Conservation (phyloP, 2,113 vertebrate species). For the Antidorcas marsupialis region DNA sequence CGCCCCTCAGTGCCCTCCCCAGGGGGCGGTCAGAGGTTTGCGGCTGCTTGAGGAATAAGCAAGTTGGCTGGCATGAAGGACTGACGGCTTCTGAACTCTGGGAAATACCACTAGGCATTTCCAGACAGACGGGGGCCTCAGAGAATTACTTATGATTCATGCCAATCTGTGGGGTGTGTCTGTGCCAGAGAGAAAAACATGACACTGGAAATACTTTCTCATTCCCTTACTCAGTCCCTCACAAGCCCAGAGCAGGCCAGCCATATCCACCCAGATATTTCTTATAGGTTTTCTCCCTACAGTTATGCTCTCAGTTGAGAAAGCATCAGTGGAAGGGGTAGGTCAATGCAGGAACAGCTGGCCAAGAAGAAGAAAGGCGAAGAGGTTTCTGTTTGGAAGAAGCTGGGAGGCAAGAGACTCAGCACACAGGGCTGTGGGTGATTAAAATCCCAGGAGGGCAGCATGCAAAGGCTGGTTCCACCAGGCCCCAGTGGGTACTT, state of each 20-base stretch:
- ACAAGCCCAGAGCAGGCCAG: not conserved
- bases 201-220: conserved; percentile 30
- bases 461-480: not conserved
- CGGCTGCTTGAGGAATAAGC: not conserved
- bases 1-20: not conserved
- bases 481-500: rapidly evolving
- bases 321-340: not conserved
- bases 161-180: conserved; percentile 33
- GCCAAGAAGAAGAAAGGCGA: not conserved
- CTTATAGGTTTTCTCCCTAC: not conserved
- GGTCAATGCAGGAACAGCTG: not conserved
- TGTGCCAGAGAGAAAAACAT: conserved; percentile 32
- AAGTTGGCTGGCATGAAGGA: not conserved
- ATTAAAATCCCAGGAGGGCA: not conserved
- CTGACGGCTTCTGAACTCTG: conserved; percentile 20
- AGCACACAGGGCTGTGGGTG: rapidly evolving
- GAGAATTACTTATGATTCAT: conserved; percentile 61
- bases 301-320: not conserved
- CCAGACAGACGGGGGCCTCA: conserved; percentile 51
- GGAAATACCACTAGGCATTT: conserved; percentile 46
- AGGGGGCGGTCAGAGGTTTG: not conserved
- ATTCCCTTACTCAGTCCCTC: not conserved
- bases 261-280: not conserved
- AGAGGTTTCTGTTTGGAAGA: not conserved
- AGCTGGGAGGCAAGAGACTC: not conserved